These are phyloP conservation scores for Paragorgia papillata DNA, from an alignment of 92 coral and sea anemone genomes.

Conservation along the genomic window DNA sequence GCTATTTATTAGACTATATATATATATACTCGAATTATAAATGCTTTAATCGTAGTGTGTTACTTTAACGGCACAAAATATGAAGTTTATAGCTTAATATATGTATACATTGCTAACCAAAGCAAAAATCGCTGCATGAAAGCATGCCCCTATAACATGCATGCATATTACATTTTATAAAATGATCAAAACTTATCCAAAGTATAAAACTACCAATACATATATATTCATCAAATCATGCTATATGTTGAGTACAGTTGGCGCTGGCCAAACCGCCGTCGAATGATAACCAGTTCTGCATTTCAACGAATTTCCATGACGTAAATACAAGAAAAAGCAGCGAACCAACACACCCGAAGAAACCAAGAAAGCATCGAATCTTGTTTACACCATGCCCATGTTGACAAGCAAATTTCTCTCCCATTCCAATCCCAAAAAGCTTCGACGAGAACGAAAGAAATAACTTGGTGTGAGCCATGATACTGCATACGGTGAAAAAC, in stretches of 20 bases:
- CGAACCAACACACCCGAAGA: not conserved
- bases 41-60: too few species aligned
- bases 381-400: not conserved
- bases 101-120: too few species aligned
- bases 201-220: too few species aligned
- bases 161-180: too few species aligned
- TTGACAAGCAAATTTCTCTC: not conserved
- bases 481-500: conserved; percentile 14
- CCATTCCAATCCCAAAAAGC: conserved; percentile 19
- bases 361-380: not conserved
- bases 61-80: too few species aligned
- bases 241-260: not conserved
- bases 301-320: not conserved
- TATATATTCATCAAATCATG: too few species aligned
- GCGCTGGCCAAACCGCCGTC: not conserved
- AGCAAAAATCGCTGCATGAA: too few species aligned
- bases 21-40: too few species aligned
- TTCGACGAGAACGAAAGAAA: conserved; percentile 4
- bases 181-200: too few species aligned
- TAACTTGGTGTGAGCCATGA: conserved; percentile 12
- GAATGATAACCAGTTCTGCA: not conserved
- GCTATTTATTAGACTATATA: too few species aligned
- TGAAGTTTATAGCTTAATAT: too few species aligned
- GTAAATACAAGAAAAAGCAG: not conserved
- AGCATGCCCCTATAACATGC: too few species aligned